phyloP scores from a whole-genome alignment of 2,797 vertebrate species.

The Bovichtus variegatus region DNA sequence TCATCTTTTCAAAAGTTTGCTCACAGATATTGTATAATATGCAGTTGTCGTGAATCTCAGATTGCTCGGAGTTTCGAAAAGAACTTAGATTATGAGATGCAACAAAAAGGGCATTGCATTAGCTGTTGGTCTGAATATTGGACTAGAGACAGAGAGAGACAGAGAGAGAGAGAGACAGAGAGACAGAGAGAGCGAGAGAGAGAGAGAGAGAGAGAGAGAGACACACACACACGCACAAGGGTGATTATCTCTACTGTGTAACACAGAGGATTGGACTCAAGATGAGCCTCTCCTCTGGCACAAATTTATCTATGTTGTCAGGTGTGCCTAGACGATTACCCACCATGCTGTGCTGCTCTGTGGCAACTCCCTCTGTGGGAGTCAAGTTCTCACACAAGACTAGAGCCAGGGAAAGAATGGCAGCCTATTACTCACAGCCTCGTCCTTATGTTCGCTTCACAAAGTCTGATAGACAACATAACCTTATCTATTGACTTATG shows the following conservation, averaged over 20 bases:
- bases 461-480: conserved; percentile 64
- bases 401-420: conserved; percentile 59
- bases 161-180: neutral
- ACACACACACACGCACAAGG: conserved; percentile 28
- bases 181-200: too few relatives aligned
- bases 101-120: conserved; percentile 23
- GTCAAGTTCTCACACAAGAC: conserved; percentile 64
- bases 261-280: conserved; percentile 69
- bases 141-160: neutral
- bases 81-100: conserved; percentile 21
- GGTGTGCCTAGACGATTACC: conserved; percentile 79
- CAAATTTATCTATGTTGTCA: conserved; percentile 76
- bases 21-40: neutral
- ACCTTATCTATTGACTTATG: conserved; percentile 56
- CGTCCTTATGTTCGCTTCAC: conserved; percentile 50
- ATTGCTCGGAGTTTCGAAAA: conserved; percentile 8
- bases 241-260: conserved; percentile 71
- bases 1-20: conserved; percentile 3
- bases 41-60: neutral
- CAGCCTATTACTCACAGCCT: conserved; percentile 62
- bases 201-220: conserved; percentile 8
- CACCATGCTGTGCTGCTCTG: conserved; percentile 70
- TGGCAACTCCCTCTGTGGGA: conserved; percentile 65
- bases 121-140: conserved; percentile 27
- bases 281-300: conserved; percentile 76